Base-by-base conservation (phyloP, 53 echinoderm and acorn worm genomes). In the Stichopus horrens region DNA sequence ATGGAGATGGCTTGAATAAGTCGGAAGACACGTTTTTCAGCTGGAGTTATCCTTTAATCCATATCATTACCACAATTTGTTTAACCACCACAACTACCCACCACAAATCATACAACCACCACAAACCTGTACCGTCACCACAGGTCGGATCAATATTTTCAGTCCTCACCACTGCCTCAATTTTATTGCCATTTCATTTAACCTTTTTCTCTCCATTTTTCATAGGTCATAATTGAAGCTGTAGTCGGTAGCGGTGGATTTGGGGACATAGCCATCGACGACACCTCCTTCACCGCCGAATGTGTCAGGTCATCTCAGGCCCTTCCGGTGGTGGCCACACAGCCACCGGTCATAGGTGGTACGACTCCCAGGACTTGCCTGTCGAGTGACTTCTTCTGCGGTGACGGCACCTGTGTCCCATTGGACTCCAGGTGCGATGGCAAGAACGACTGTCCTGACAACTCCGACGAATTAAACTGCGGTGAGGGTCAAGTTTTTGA, bases 181-280 rank as follows among this genome's bases (percentile, higher is more conserved):
- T 16, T 68, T 37, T 37, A 37, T 37, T 77, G 22, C 77, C 22
- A 77, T 37, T 37, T 2, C 37, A 37, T 37, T 2, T 37, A 37
- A 37, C 37, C 37, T 37, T 23, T 77, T 19, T 11, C 22, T 11
- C 22, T 19, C 18, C 22, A 4, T 11, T 77, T 21, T 52, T 59
- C 83, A 13, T 89, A 96, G 96, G 92, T 95, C 23, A 95, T 95
- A 37, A 93, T 95, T n/a, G 93, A 95, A 88, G 93, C 93, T 37
- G 88, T 86, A 0, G 87, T 87, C 9, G 96, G 96, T 4, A 86
- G 92, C 63, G 96, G 92, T 86, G 77, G 86, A 76, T 79, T 79
- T 86, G 96, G 96, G 4, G 96, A 95, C 79, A 95, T 95, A 5
- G 93, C 92, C 21, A 90, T 95, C 19, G 96, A 95, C 71, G 96